These are phyloP conservation scores for Tachuris rubrigastra DNA, from an alignment of 2,113 vertebrate genomes.

Conservation along the genomic window DNA sequence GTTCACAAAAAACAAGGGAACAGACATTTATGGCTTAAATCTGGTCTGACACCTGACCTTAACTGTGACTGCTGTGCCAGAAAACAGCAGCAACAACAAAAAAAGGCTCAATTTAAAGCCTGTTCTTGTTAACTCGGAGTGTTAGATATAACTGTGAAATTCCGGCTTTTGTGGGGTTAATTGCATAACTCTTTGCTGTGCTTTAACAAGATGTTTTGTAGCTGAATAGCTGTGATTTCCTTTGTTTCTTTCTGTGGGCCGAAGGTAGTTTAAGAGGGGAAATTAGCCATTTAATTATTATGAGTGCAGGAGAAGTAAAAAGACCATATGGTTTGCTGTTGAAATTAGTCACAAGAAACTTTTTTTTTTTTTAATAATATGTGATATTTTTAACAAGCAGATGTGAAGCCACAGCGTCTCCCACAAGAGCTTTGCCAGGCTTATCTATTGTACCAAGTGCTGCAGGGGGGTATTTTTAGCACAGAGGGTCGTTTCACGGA, in stretches of 20 bases:
- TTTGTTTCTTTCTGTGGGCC: slow-evolving; percentile 73
- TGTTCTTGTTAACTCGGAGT: slow-evolving; percentile 29
- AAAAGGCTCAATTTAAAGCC: slow-evolving; percentile 6
- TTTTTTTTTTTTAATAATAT: slow-evolving; percentile 73
- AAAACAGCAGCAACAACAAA: slow-evolving; percentile 27
- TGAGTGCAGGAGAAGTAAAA: slow-evolving; percentile 71
- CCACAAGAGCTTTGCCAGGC: slow-evolving; percentile 57
- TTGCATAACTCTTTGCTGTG: slow-evolving; percentile 65
- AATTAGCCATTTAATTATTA: slow-evolving; percentile 76
- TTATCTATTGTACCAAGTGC: slow-evolving; percentile 40
- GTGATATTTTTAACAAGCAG: slow-evolving; percentile 77
- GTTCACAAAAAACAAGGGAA: slow-evolving; percentile 42
- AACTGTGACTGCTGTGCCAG: slow-evolving; percentile 37
- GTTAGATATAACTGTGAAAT: slow-evolving; percentile 66
- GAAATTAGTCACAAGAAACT: slow-evolving; percentile 79
- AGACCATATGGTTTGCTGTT: slow-evolving; percentile 75
- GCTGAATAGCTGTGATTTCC: slow-evolving; percentile 68
- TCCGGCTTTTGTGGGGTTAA: slow-evolving; percentile 62
- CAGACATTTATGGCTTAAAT: slow-evolving; percentile 57
- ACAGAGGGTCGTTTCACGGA: not conserved
- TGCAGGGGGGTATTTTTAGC: slow-evolving; percentile 38
- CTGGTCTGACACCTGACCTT: slow-evolving; percentile 50
- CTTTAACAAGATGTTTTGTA: slow-evolving; percentile 65
- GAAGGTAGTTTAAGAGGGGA: slow-evolving; percentile 64
- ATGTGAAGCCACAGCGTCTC: slow-evolving; percentile 65